Conservation (phyloP, 2,113 vertebrate species). For the Paradoxurus hermaphroditus region DNA sequence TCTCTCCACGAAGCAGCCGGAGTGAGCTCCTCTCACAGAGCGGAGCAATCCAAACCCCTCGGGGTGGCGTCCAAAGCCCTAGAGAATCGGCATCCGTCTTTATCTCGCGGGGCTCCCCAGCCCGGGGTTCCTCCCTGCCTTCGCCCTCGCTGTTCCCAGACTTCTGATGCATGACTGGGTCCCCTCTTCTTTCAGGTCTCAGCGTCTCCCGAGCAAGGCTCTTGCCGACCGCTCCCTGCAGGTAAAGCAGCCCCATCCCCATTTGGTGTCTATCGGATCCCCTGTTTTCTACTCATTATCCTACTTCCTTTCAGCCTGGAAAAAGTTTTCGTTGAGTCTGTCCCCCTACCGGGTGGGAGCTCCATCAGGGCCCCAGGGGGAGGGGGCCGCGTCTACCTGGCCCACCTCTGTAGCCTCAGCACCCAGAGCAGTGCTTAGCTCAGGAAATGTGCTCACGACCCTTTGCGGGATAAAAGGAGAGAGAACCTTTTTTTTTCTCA, state of each 20-base stretch:
- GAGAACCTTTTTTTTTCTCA: not conserved
- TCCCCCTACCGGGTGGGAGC: fast-evolving
- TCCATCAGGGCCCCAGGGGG: not conserved
- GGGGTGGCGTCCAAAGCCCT: not conserved
- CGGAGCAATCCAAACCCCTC: not conserved
- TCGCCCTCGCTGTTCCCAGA: fast-evolving
- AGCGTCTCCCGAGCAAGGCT: not conserved
- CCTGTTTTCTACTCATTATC: not conserved
- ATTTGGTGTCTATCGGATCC: not conserved
- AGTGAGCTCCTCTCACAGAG: not conserved
- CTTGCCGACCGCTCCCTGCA: not conserved
- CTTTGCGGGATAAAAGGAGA: not conserved
- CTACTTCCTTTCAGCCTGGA: not conserved
- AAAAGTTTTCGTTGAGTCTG: not conserved
- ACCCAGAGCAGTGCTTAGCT: not conserved
- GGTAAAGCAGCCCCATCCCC: not conserved
- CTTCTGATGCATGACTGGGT: fast-evolving
- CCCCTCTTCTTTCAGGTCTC: not conserved
- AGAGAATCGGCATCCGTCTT: not conserved
- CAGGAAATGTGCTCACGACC: not conserved
- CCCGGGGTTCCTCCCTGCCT: not conserved
- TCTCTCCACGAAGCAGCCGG: not conserved
- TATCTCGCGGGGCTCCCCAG: not conserved
- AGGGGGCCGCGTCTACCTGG: too few species aligned
- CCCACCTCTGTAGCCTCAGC: not conserved